A percentile compares a stretch with the other conserved stretches of the same genome.
Evolutionary conservation across 92 coral and sea anemone species (phyloP).

Genomic region (Zoanthus gigantus): DNA sequence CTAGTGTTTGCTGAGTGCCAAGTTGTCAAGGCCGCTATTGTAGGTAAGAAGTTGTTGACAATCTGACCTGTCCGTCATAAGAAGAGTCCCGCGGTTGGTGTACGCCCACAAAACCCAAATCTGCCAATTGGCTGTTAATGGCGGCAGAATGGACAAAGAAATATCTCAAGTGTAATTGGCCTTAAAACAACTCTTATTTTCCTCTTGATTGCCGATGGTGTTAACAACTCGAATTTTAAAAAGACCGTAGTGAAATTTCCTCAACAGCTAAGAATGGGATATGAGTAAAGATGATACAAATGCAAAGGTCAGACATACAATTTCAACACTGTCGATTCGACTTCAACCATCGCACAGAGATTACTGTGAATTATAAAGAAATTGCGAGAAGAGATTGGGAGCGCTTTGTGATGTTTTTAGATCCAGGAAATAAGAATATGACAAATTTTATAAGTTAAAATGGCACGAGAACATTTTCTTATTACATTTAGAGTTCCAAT

Average conservation of each 20-base stretch:
- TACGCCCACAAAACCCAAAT: conserved; percentile 80
- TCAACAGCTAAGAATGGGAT: conserved; percentile 53
- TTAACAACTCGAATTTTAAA: conserved; percentile 60
- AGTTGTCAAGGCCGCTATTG: conserved; percentile 79
- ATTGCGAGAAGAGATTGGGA: conserved; percentile 7
- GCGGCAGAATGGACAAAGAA: conserved; percentile 80
- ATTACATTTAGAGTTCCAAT: conserved; percentile 18
- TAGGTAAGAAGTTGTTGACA: conserved; percentile 84
- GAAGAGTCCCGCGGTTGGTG: conserved; percentile 67
- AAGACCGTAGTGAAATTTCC: conserved; percentile 65
- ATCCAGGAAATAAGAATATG: conserved; percentile 32
- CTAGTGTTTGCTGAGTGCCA: conserved; percentile 56
- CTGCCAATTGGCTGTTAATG: conserved; percentile 82
- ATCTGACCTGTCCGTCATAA: conserved; percentile 82
- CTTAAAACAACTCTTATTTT: conserved; percentile 72
- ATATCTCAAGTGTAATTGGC: conserved; percentile 89
- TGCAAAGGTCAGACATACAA: conserved; percentile 16
- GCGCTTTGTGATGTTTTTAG: conserved; percentile 25
- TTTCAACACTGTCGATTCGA: neutral
- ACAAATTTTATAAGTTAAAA: conserved; percentile 11
- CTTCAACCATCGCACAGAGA: neutral
- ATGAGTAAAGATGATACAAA: neutral
- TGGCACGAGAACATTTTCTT: neutral
- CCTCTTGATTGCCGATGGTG: conserved; percentile 69
- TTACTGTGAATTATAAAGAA: conserved; percentile 16